Conservation (phyloP, 37 sponge, comb jelly and placozoan species). For the Sycon ciliatum region DNA sequence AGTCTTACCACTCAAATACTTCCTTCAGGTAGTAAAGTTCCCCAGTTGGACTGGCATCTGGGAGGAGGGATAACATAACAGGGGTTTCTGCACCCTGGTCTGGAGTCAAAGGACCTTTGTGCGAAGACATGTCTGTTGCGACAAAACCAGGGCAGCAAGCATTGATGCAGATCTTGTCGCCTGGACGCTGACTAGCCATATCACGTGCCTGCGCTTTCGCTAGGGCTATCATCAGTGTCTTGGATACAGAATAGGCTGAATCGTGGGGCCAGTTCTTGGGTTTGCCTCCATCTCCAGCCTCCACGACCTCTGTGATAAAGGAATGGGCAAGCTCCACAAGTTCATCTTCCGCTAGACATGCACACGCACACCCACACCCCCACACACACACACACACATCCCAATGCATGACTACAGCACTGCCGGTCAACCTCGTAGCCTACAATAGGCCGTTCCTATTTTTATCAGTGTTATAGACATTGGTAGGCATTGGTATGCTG, state of each 20-base stretch:
- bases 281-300: conserved; percentile 34
- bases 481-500: too few species aligned
- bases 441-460: too few species aligned
- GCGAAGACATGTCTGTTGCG: conserved; percentile 71
- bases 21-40: conserved; percentile 54
- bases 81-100: conserved; percentile 84
- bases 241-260: conserved; percentile 14
- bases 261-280: conserved; percentile 1
- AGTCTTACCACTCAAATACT: conserved; percentile 48
- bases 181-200: neutral
- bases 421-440: too few species aligned
- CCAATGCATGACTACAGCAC: too few species aligned
- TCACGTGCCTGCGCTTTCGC: neutral
- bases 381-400: too few species aligned
- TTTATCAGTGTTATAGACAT: too few species aligned
- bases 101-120: conserved; percentile 44
- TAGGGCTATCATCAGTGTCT: conserved; percentile 13
- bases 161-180: neutral
- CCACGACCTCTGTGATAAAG: conserved; percentile 49
- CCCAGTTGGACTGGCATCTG: conserved; percentile 53
- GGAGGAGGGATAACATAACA: conserved; percentile 45
- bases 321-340: conserved; percentile 53
- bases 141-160: conserved; percentile 42
- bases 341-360: conserved; percentile 48
- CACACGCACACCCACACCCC: too few species aligned